Percentiles rank a stretch among this genome's conserved stretches.
Evolutionary conservation across 2,113 vertebrate species (phyloP).

Genomic region (Falco punctatus): DNA sequence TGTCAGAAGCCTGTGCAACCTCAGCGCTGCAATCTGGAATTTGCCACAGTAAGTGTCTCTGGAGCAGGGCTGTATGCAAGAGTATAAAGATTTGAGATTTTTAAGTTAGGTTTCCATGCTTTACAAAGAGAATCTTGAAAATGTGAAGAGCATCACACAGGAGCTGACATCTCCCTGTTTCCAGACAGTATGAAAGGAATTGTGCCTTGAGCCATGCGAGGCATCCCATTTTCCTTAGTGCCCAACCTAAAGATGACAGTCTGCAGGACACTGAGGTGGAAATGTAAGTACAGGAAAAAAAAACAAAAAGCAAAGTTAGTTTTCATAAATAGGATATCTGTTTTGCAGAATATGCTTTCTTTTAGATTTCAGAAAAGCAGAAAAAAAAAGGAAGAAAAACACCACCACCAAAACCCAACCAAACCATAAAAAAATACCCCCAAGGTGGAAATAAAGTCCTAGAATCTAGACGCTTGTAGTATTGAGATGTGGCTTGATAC

Average conservation of each 20-base stretch:
- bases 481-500: not conserved
- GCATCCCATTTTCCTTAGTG: not conserved
- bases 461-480: not conserved
- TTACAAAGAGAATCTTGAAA: not conserved
- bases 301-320: not conserved
- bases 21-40: not conserved
- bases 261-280: not conserved
- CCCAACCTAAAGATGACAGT: not conserved
- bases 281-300: not conserved
- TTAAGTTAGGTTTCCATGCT: not conserved
- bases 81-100: not conserved
- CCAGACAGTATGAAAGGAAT: not conserved
- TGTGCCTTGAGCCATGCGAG: not conserved
- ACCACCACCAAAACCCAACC: not conserved
- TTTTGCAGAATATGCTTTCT: not conserved
- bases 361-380: not conserved
- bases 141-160: not conserved
- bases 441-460: not conserved
- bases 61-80: not conserved
- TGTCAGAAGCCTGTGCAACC: not conserved
- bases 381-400: accelerated
- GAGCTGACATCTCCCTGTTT: not conserved
- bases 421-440: accelerated
- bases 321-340: not conserved
- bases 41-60: not conserved